Percentiles rank a stretch among this genome's conserved stretches.
phyloP scores from a whole-genome alignment of 2,113 vertebrate genomes.

The Oceanodroma tethys region DNA sequence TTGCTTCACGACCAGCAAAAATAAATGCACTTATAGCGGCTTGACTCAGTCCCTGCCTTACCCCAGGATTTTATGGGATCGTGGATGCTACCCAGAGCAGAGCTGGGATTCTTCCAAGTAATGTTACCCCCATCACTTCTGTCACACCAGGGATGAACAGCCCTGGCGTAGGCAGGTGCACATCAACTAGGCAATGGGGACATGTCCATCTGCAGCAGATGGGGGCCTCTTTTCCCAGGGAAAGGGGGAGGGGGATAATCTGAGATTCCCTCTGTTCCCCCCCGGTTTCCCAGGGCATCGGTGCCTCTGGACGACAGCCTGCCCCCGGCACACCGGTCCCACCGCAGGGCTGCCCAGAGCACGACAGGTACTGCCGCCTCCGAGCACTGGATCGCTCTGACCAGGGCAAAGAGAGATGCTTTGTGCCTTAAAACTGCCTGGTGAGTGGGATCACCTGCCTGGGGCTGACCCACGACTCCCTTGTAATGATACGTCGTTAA shows the following conservation, averaged over 20 bases:
- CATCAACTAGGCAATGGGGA: background rate
- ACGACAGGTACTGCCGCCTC: background rate
- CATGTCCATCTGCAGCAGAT: background rate
- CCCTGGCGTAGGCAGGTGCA: background rate
- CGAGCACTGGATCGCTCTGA: background rate
- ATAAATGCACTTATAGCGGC: background rate
- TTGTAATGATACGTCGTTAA: background rate
- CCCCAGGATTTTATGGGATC: background rate
- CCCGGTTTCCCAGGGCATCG: background rate
- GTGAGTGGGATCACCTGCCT: background rate
- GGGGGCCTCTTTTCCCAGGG: background rate
- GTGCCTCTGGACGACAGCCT: background rate
- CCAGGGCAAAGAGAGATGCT: background rate
- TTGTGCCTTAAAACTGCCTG: background rate
- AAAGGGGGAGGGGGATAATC: background rate
- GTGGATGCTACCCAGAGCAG: background rate
- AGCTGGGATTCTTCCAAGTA: background rate
- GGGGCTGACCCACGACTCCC: background rate
- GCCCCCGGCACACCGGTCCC: accelerated
- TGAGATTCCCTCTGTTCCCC: background rate
- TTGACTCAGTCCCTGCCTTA: background rate
- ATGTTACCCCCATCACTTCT: background rate
- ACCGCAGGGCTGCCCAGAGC: background rate
- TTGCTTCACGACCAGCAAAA: background rate
- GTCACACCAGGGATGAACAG: background rate